A percentile compares a stretch with the other conserved stretches of the same genome.
Evolutionary conservation across 2,888 invertebrate species (phyloP).

Genomic region (Microplitis deprimator): DNA sequence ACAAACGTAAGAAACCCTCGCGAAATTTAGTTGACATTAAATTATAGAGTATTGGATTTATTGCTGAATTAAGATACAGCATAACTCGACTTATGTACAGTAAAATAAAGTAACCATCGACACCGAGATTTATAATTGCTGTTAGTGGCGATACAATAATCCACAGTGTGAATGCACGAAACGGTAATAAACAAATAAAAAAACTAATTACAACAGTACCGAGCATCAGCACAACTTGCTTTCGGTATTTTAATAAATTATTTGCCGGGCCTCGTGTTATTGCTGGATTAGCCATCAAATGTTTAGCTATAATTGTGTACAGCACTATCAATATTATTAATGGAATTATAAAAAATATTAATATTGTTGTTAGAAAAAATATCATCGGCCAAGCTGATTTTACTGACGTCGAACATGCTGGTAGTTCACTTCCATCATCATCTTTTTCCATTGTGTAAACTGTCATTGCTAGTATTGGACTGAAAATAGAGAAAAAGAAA

Average conservation of each 20-base stretch:
- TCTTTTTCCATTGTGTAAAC: constrained; percentile 82
- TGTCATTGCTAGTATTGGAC: constrained; percentile 88
- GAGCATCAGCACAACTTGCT: constrained; percentile 89
- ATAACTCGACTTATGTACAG: constrained; percentile 89
- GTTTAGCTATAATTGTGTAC: constrained; percentile 88
- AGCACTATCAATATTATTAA: constrained; percentile 84
- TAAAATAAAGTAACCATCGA: constrained; percentile 86
- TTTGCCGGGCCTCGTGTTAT: constrained; percentile 77
- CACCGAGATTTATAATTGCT: constrained; percentile 78
- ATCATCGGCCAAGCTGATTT: constrained; percentile 82
- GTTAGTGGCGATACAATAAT: constrained; percentile 84
- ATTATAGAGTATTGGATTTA: constrained; percentile 93
- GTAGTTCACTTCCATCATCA: constrained; percentile 78
- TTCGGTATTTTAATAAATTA: constrained; percentile 81
- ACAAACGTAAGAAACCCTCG: constrained; percentile 82
- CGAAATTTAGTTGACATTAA: constrained; percentile 94
- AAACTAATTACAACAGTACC: constrained; percentile 92
- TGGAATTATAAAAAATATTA: constrained; percentile 89
- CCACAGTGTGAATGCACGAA: constrained; percentile 90
- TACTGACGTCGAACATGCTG: constrained; percentile 87
- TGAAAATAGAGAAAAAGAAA: constrained; percentile 71
- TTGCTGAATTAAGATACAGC: constrained; percentile 91
- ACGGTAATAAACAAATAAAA: constrained; percentile 91
- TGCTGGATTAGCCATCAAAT: constrained; percentile 85
- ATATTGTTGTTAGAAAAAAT: constrained; percentile 86